phyloP scores from a whole-genome alignment of 2,113 vertebrate species.

The Arothron firmamentum region DNA sequence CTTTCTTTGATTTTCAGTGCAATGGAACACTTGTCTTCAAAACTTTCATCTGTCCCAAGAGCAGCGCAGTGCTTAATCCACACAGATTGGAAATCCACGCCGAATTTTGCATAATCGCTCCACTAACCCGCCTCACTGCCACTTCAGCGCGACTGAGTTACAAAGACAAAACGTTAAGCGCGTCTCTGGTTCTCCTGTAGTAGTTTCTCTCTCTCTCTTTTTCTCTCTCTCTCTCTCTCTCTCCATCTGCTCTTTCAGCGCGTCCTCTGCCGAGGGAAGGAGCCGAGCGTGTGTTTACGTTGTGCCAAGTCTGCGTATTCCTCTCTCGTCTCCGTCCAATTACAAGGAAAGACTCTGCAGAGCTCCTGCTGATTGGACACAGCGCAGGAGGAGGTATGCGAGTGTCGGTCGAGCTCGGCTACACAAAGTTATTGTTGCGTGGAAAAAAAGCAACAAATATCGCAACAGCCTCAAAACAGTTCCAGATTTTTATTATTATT shows the following conservation, averaged over 20 bases:
- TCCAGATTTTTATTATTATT: not conserved
- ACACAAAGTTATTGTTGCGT: conserved; percentile 34
- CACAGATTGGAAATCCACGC: conserved; percentile 14
- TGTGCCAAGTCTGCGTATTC: conserved; percentile 79
- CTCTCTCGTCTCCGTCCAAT: conserved; percentile 83
- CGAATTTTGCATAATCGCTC: not conserved
- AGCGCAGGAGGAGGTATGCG: conserved; percentile 70
- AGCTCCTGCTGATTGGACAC: conserved; percentile 83
- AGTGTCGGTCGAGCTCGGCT: conserved; percentile 16
- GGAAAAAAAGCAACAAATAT: conserved; percentile 25
- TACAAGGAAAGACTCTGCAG: conserved; percentile 73
- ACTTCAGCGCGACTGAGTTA: conserved; percentile 1
- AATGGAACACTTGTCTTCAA: conserved; percentile 21
- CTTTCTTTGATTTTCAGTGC: conserved; percentile 15
- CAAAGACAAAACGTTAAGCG: not conserved
- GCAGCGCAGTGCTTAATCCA: conserved; percentile 56
- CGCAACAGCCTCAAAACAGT: not conserved
- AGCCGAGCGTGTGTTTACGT: conserved; percentile 86
- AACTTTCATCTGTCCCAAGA: conserved; percentile 54
- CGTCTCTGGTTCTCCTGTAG: conserved; percentile 17
- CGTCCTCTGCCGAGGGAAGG: conserved; percentile 78
- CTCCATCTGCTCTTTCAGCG: conserved; percentile 62
- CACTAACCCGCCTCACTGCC: no score
- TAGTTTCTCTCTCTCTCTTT: conserved; percentile 22
- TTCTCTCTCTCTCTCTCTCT: conserved; percentile 7